Evolutionary conservation across 23 tunicate species (phyloP), one percentile per base, ranked within the genome.

Genomic region (Styela clava): DNA sequence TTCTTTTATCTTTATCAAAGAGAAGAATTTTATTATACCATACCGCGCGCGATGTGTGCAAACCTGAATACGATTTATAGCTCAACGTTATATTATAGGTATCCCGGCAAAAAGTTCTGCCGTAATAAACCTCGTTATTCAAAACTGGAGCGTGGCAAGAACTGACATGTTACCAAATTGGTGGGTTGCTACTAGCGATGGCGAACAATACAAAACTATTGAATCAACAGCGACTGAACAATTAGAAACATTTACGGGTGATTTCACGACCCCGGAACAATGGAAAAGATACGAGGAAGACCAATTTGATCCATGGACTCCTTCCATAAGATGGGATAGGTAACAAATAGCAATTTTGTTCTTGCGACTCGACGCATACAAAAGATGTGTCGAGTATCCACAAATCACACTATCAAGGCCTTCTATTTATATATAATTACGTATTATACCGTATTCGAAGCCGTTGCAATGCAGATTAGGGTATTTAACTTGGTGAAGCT

Each of bases 101-200:
- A 35, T 63, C 25, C 74, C 25, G n/a, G 51, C 35, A 21, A 26
- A 12, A 79, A 78, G 73, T 22, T 22, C 63, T 7, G 9, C 29
- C 9, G 34, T 31, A 3, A 79, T 71, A 1, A 29, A 86, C 62
- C 69, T 91, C 18, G 68, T 62, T 16, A 79, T 92, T 12, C 83
- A 92, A 64, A 68, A 83, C 61, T 92, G 97, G 97, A 87, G 79
- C 31, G 97, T 86, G 64, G 83, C 97, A 2, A 72, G 87, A 79
- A 79, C 88, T 25, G 88, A 83, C 76, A 24, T 82, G 24, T 63
- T 83, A 79, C 92, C 97, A 0, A 73, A 56, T 52, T 92, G 97
- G 97, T 92, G 79, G 34, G 64, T 85, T 2, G 52, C 74, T 1
- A 21, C 64, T 1, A 69, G 30, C 28, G 27, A 52, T 3, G 18